A percentile compares a stretch with the other conserved stretches of the same genome.
phyloP scores from a whole-genome alignment of 2,113 vertebrate species.

The Ammospiza caudacuta region DNA sequence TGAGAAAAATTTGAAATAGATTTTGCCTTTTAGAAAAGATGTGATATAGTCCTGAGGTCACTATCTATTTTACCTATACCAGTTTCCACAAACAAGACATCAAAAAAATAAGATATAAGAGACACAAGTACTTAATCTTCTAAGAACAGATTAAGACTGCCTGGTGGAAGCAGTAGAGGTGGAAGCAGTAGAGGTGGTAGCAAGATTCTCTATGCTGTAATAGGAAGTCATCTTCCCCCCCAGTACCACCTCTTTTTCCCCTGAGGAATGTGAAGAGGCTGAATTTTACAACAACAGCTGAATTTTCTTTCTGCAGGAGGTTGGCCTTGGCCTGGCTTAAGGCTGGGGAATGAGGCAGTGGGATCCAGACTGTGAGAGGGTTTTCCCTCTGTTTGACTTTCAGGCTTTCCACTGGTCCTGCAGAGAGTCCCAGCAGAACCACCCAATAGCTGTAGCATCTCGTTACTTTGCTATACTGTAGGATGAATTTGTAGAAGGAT shows the following conservation, averaged over 20 bases:
- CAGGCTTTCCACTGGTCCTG: not conserved
- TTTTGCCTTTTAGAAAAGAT: not conserved
- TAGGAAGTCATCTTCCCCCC: not conserved
- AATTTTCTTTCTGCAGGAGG: not conserved
- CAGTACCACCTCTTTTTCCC: not conserved
- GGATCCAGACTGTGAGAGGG: not conserved
- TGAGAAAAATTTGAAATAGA: not conserved
- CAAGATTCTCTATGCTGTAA: not conserved
- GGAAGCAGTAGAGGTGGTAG: not conserved
- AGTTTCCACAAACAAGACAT: not conserved
- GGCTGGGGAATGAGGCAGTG: not conserved
- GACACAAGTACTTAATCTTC: not conserved
- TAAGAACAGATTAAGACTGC: not conserved
- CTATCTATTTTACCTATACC: not conserved
- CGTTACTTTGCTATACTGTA: not conserved
- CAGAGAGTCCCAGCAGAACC: not conserved
- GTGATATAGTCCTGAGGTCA: not conserved
- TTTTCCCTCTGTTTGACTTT: not conserved
- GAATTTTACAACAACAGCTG: not conserved
- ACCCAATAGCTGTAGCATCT: not conserved
- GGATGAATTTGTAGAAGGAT: not conserved
- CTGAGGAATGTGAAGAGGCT: not conserved
- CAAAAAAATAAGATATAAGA: not conserved
- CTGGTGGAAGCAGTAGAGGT: not conserved
- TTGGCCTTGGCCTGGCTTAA: not conserved